Evolutionary conservation across 2,888 invertebrate species (phyloP).

Genomic region (Terebella lapidaria): DNA sequence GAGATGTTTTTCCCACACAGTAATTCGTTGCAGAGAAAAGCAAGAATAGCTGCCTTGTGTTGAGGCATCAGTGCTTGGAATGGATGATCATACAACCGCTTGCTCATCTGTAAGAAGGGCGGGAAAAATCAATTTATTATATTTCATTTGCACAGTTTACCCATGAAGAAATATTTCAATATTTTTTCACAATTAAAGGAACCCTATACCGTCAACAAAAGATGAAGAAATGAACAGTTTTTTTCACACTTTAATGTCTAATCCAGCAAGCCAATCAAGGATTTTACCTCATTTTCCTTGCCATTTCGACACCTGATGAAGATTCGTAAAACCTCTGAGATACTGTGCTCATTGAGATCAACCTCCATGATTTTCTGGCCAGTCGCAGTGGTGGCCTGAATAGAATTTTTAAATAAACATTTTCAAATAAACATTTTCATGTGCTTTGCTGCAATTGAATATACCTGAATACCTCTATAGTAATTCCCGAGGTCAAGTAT

Average conservation of each 20-base stretch:
- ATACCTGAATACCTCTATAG: too few relatives aligned
- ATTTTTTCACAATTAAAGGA: too few relatives aligned
- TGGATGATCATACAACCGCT: constrained; percentile 72
- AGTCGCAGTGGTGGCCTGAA: constrained; percentile 74
- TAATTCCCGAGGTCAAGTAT: too few relatives aligned
- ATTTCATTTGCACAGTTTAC: background rate
- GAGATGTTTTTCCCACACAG: constrained; percentile 86
- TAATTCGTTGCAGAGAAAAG: constrained; percentile 89
- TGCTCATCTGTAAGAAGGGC: constrained; percentile 42
- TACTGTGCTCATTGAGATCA: constrained; percentile 83
- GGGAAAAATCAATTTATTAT: background rate
- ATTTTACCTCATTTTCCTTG: too few relatives aligned
- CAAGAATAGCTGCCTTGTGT: constrained; percentile 80
- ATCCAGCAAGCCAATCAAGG: too few relatives aligned
- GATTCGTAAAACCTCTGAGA: constrained; percentile 86
- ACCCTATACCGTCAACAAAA: too few relatives aligned
- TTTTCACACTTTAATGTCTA: too few relatives aligned
- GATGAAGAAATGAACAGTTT: too few relatives aligned
- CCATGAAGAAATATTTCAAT: too few relatives aligned
- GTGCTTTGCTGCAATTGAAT: too few relatives aligned
- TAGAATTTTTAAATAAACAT: background rate
- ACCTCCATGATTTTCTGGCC: constrained; percentile 78
- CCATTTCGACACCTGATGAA: constrained; percentile 74
- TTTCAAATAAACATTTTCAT: background rate
- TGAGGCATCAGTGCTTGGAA: constrained; percentile 80